Conservation (phyloP, 2,113 vertebrate genomes). For the human region DNA sequence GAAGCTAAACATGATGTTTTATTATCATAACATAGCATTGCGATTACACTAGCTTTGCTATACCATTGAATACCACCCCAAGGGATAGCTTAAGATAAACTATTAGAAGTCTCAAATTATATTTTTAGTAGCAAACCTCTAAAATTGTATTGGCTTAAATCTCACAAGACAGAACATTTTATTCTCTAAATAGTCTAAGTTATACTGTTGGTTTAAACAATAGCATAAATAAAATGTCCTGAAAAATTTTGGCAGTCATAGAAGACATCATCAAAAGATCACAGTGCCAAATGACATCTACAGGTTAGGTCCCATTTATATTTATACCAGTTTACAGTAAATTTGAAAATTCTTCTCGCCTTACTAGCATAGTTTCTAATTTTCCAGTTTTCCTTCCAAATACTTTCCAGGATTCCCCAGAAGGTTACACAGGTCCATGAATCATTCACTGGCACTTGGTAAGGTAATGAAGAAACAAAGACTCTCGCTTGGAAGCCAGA, state of each 20-base stretch:
- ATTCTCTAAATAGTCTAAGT: not conserved
- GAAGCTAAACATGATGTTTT: not conserved
- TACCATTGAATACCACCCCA: not conserved
- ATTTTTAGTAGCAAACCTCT: not conserved
- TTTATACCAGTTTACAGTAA: not conserved
- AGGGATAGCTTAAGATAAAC: not conserved
- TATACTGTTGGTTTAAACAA: not conserved
- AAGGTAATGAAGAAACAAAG: not conserved
- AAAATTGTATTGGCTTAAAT: not conserved
- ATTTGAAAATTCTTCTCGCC: not conserved
- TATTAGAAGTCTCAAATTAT: not conserved
- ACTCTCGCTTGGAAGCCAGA: not conserved
- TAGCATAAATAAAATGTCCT: not conserved
- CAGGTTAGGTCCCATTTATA: not conserved
- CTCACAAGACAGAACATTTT: not conserved
- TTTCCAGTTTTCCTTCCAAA: not conserved
- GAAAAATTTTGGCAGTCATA: not conserved
- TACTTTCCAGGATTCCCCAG: not conserved
- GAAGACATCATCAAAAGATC: not conserved
- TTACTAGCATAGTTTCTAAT: not conserved
- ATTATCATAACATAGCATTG: not conserved
- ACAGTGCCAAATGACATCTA: not conserved
- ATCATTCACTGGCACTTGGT: not conserved
- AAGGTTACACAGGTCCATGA: not conserved
- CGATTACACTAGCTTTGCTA: not conserved